Percentiles rank a stretch among this genome's conserved stretches.
Conservation (phyloP, 2,888 invertebrate genomes). For the Lasiommata megera region DNA sequence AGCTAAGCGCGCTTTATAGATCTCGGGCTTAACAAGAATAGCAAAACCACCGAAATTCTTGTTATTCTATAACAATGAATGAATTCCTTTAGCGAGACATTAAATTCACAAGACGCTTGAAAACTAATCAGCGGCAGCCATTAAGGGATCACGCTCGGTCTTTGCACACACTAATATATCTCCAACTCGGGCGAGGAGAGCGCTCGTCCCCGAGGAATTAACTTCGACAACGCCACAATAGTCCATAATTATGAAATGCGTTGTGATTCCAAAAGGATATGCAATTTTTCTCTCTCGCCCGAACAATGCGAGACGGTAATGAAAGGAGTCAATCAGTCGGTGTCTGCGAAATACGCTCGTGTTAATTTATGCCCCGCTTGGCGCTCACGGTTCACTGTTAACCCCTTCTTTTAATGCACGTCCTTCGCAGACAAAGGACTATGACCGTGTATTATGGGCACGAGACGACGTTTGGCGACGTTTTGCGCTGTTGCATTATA, state of each 20-base stretch:
- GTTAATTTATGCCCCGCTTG: conserved; percentile 68
- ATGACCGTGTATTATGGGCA: conserved; percentile 41
- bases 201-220: conserved; percentile 64
- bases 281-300: conserved; percentile 70
- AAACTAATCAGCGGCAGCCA: conserved; percentile 72
- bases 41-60: too few relatives aligned
- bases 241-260: conserved; percentile 82
- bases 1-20: too few relatives aligned
- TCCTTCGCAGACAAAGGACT: conserved; percentile 58
- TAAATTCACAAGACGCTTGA: conserved; percentile 54
- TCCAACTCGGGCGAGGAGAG: conserved; percentile 56
- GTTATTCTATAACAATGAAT: too few relatives aligned
- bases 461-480: too few relatives aligned
- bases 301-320: conserved; percentile 76
- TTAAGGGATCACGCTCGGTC: conserved; percentile 55
- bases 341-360: conserved; percentile 67
- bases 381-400: conserved; percentile 40
- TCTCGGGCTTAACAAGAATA: too few relatives aligned
- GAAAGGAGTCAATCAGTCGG: conserved; percentile 79
- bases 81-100: conserved; percentile 47
- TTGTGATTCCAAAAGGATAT: conserved; percentile 70
- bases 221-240: conserved; percentile 74
- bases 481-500: too few relatives aligned
- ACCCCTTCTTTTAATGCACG: conserved; percentile 46
- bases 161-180: conserved; percentile 64